These are phyloP conservation scores for Nothocercus nigrocapillus DNA, from an alignment of 2,113 vertebrate genomes.

Conservation along the genomic window DNA sequence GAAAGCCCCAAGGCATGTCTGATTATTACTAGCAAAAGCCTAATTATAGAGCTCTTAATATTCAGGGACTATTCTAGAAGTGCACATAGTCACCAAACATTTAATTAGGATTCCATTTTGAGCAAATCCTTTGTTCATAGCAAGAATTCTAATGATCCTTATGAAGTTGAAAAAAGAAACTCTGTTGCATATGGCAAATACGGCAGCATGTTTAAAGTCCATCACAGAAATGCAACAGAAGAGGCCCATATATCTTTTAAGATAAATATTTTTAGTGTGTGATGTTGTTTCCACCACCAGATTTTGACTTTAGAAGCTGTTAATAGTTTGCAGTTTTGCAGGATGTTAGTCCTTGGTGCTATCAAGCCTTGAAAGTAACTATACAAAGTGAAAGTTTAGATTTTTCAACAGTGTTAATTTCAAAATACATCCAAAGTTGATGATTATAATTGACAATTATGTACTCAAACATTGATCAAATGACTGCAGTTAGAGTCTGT, in stretches of 20 bases:
- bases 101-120: conserved; percentile 13
- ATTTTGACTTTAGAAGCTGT: background rate
- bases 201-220: background rate
- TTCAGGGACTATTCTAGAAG: background rate
- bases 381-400: background rate
- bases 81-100: background rate
- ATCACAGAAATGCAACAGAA: background rate
- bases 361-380: background rate
- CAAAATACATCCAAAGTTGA: background rate
- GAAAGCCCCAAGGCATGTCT: background rate
- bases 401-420: background rate
- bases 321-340: background rate
- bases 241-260: background rate
- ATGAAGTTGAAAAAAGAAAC: background rate
- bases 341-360: background rate
- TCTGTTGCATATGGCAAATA: background rate
- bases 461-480: background rate
- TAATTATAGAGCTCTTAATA: conserved; percentile 24
- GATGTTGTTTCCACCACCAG: background rate
- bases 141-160: background rate
- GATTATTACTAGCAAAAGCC: conserved; percentile 18
- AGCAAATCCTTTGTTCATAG: background rate
- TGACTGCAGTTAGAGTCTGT: background rate
- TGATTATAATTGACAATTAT: background rate
- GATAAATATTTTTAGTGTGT: background rate